phyloP scores from a whole-genome alignment of 2,888 invertebrate species.

The Acanthosepion lycidas region DNA sequence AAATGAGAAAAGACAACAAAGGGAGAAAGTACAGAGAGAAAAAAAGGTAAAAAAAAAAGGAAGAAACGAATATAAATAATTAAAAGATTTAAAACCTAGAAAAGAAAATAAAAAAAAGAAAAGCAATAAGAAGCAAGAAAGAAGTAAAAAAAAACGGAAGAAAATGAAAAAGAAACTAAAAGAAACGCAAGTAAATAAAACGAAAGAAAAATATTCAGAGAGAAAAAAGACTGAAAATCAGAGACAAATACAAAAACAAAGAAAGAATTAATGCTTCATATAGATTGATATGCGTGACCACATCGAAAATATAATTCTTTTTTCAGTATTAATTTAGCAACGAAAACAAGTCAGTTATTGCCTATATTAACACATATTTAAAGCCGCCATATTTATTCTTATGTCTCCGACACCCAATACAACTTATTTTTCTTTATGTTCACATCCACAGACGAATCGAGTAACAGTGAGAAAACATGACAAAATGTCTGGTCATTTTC shows the following conservation, averaged over 20 bases:
- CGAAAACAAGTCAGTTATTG: not conserved
- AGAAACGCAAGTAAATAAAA: too few species aligned
- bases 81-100: not conserved
- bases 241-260: too few species aligned
- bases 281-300: not conserved
- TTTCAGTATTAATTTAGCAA: not conserved
- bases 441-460: not conserved
- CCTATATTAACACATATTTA: not conserved
- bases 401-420: not conserved
- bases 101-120: not conserved
- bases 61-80: not conserved
- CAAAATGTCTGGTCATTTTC: not conserved
- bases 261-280: not conserved
- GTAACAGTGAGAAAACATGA: not conserved
- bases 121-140: too few species aligned
- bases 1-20: not conserved
- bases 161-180: too few species aligned
- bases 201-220: too few species aligned
- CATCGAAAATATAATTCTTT: not conserved
- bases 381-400: not conserved
- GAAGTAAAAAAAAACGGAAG: too few species aligned
- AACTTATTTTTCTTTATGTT: not conserved
- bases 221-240: too few species aligned
- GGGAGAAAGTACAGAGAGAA: not conserved
- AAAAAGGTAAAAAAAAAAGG: not conserved